These are phyloP conservation scores for Scomber scombrus DNA, from an alignment of 2,113 vertebrate species.

Conservation along the genomic window DNA sequence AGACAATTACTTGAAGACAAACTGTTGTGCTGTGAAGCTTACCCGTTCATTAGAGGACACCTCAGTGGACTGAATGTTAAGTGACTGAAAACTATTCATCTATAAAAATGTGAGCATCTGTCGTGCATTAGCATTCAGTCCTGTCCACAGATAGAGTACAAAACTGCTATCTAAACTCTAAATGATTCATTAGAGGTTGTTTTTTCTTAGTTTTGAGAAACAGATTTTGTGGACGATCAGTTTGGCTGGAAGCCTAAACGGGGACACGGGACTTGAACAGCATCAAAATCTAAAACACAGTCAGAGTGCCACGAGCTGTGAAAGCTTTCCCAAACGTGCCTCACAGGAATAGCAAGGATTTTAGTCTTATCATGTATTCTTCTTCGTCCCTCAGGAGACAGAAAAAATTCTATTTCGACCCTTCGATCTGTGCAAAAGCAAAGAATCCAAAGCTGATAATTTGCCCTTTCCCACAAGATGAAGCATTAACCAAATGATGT, in stretches of 20 bases:
- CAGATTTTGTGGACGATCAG: not conserved
- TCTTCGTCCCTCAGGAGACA: not conserved
- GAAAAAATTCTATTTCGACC: not conserved
- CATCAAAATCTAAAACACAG: not conserved
- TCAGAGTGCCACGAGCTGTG: conserved; percentile 6
- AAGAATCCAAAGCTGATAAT: not conserved
- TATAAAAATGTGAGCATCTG: conserved; percentile 21
- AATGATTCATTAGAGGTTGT: conserved; percentile 25
- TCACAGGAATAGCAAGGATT: conserved; percentile 6
- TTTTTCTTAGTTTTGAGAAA: conserved; percentile 15
- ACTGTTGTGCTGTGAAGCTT: conserved; percentile 4
- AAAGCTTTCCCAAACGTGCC: conserved; percentile 7
- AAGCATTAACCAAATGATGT: conserved; percentile 2
- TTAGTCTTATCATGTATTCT: not conserved
- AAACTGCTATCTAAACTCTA: conserved; percentile 12
- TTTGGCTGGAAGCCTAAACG: not conserved
- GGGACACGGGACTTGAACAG: not conserved
- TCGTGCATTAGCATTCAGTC: conserved; percentile 32
- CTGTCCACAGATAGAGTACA: conserved; percentile 10
- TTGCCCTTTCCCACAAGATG: conserved; percentile 1
- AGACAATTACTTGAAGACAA: conserved; percentile 21
- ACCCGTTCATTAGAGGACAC: conserved; percentile 34
- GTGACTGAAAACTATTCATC: not conserved
- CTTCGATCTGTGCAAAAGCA: not conserved
- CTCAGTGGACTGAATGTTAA: not conserved